Base-by-base conservation (phyloP, 2,888 invertebrate genomes). In the Entomobrya proxima region DNA sequence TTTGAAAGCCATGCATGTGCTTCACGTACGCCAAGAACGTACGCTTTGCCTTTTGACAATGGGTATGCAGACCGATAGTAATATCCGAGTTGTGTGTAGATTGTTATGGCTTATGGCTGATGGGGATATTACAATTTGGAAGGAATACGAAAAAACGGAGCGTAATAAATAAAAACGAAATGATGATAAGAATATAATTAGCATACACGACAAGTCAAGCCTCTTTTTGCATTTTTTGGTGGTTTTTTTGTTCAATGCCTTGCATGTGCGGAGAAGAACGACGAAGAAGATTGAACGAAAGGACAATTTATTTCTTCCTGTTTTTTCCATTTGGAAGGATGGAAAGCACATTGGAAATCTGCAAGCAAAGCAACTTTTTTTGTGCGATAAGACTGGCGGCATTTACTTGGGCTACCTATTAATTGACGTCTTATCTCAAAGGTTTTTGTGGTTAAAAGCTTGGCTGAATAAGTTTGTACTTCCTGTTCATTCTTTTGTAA, bases 151-250 rank as follows among this genome's bases (percentile, higher is more conserved):
- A 67, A 11, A 55, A 55, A 55, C n/a, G n/a, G n/a, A 18, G 21
- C 52, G 21, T 21, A 52, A 37, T 35, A 21, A 64, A 35, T 61
- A 64, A 37, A 64, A 37, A 37, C n/a, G n/a, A 18, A 64, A 64
- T n/a, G 13, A 40, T 40, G 67, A 67, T 67, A 67, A 67, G 13
- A 67, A 67, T 24, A 67, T 67, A 67, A 67, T 67, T 67, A 67
- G 67, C 37, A 67, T 67, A 40, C 40, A 40, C n/a, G 67, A 21
- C 40, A 67, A 67, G 21, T 40, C 21, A 3, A 67, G 15, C 24
- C 37, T 24, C 11, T 2, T 1, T 37, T 24, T 13, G 37, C 5
- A 40, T 67, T 67, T 40, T 61, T 61, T n/a, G n/a, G n/a, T n/a
- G n/a, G n/a, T n/a, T 32, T 61, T 5, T 2, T 2, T 27, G 18